phyloP scores from a whole-genome alignment of 2,797 vertebrate species.

The Pampus argenteus region DNA sequence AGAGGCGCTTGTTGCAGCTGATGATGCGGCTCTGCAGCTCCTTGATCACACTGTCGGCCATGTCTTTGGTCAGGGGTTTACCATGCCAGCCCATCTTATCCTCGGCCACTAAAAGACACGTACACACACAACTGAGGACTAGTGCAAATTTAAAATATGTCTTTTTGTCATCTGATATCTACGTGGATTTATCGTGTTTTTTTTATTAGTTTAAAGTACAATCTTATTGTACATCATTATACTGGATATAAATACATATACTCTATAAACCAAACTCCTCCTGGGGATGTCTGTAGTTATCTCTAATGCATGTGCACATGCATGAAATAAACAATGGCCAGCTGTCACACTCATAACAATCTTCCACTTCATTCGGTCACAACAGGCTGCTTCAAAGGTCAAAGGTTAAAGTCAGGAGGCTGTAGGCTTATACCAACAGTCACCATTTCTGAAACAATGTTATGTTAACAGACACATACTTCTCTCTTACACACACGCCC shows the following conservation, averaged over 20 bases:
- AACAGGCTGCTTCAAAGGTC: constrained; percentile 37
- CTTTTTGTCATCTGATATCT: background rate
- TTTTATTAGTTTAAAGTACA: background rate
- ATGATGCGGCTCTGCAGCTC: constrained; percentile 90
- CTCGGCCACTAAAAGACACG: constrained; percentile 85
- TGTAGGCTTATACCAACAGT: constrained; percentile 39
- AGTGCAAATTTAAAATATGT: background rate
- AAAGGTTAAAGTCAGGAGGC: constrained; percentile 44
- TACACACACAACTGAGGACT: constrained; percentile 4
- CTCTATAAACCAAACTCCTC: background rate
- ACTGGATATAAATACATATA: background rate
- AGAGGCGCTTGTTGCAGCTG: constrained; percentile 92
- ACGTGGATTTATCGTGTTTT: background rate
- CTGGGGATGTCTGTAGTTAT: background rate
- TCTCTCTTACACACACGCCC: constrained; percentile 14
- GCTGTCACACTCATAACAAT: constrained; percentile 37
- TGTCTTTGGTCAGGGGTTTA: constrained; percentile 93
- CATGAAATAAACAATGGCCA: constrained; percentile 16
- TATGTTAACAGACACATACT: constrained; percentile 29
- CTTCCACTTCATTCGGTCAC: constrained; percentile 44
- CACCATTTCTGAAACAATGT: background rate
- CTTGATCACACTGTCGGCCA: constrained; percentile 90
- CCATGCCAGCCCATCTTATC: constrained; percentile 97
- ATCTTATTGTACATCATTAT: background rate
- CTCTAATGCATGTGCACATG: background rate